Evolutionary conservation across 2,797 vertebrate genomes (phyloP).

Genomic region (Melanotaenia boesemani): DNA sequence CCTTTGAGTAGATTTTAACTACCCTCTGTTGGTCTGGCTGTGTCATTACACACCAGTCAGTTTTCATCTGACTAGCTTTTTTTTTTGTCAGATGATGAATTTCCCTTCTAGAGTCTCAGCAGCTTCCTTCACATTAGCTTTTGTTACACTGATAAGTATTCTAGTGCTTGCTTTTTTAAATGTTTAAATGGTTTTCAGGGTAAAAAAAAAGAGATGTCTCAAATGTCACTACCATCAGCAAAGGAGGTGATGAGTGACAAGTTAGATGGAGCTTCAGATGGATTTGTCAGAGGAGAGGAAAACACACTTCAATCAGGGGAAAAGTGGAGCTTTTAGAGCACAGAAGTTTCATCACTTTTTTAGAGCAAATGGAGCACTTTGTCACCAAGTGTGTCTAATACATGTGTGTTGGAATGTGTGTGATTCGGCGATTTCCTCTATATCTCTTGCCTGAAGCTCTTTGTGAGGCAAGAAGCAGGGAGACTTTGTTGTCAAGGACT

Average conservation of each 20-base stretch:
- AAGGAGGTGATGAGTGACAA: constrained; percentile 50
- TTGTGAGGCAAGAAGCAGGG: constrained; percentile 57
- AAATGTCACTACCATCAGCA: constrained; percentile 58
- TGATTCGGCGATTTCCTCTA: constrained; percentile 61
- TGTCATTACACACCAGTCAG: constrained; percentile 71
- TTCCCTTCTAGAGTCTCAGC: constrained; percentile 8
- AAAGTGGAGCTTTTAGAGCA: constrained; percentile 63
- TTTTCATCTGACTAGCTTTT: constrained; percentile 38
- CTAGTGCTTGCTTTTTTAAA: constrained; percentile 30
- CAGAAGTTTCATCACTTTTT: constrained; percentile 55
- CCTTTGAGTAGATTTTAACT: constrained; percentile 72
- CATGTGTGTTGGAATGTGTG: constrained; percentile 43
- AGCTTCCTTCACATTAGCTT: constrained; percentile 17
- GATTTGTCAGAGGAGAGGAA: constrained; percentile 54
- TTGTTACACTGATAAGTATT: constrained; percentile 28
- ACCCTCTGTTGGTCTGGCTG: constrained; percentile 80
- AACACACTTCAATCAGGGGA: constrained; percentile 57
- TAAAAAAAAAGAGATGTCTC: constrained; percentile 24
- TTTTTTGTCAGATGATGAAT: constrained; percentile 40
- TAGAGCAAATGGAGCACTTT: constrained; percentile 68
- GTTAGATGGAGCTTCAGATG: constrained; percentile 55
- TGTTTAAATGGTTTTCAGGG: constrained; percentile 15
- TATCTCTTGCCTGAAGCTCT: constrained; percentile 73
- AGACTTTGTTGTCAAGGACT: constrained; percentile 71
- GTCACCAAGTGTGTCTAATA: constrained; percentile 56